Percentiles rank a stretch among this genome's conserved stretches.
Evolutionary conservation across 2,797 vertebrate genomes (phyloP).

Genomic region (Mycteria americana): DNA sequence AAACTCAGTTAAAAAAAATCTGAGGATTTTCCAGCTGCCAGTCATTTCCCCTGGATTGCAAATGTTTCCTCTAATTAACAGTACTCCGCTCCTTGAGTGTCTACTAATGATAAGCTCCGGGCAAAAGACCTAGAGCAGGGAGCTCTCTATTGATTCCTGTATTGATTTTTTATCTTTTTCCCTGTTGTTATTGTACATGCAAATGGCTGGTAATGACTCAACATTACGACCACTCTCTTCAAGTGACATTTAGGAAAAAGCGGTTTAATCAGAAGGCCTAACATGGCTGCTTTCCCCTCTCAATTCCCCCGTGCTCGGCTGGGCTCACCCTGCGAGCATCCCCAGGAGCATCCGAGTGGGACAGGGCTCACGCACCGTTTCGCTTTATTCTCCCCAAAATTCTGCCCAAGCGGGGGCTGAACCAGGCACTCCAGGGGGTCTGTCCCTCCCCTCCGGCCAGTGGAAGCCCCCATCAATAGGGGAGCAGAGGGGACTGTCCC

Average conservation of each 20-base stretch:
- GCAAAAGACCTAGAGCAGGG: slow-evolving; percentile 23
- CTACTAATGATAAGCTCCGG: not conserved
- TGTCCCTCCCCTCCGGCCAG: not conserved
- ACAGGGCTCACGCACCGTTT: not conserved
- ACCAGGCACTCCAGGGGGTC: not conserved
- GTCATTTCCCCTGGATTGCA: not conserved
- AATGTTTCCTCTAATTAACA: slow-evolving; percentile 56
- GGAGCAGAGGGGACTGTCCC: not conserved
- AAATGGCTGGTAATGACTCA: slow-evolving; percentile 57
- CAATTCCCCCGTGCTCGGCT: accelerated
- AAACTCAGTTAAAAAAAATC: not conserved
- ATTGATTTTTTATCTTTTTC: slow-evolving; percentile 54
- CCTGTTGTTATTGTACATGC: slow-evolving; percentile 53
- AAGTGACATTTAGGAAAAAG: not conserved
- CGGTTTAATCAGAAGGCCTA: not conserved
- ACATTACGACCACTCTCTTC: not conserved
- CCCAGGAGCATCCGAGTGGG: accelerated
- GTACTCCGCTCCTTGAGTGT: not conserved
- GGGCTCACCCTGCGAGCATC: not conserved
- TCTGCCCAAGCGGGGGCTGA: not conserved
- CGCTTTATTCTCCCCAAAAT: not conserved
- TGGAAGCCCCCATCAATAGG: not conserved
- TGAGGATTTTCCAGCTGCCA: not conserved
- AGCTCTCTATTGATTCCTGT: slow-evolving; percentile 39
- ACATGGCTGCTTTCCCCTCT: not conserved